Conservation (phyloP, 2,888 invertebrate genomes). For the Mythimna ferrago region DNA sequence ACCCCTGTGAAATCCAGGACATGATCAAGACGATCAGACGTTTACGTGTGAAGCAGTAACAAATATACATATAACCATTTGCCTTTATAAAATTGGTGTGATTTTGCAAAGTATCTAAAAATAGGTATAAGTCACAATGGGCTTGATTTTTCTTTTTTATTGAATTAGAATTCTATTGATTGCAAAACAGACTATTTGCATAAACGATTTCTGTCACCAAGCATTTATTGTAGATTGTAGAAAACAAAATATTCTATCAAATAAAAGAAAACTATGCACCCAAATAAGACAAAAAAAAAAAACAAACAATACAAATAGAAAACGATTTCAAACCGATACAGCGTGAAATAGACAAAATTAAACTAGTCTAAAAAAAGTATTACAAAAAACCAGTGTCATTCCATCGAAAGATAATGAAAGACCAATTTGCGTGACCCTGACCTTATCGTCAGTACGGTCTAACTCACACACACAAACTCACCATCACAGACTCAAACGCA, state of each 20-base stretch:
- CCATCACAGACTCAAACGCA: slow-evolving; percentile 42
- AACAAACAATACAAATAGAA: slow-evolving; percentile 39
- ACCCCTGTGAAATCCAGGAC: no score
- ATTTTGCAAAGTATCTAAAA: not conserved
- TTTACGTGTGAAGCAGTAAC: no score
- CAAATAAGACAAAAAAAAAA: slow-evolving; percentile 8
- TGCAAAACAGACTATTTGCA: slow-evolving; percentile 20
- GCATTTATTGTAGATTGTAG: slow-evolving; percentile 12
- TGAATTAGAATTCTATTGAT: not conserved
- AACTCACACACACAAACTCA: slow-evolving; percentile 41
- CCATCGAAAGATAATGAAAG: slow-evolving; percentile 54
- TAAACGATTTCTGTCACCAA: slow-evolving; percentile 3
- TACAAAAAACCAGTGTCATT: slow-evolving; percentile 48
- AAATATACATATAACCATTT: no score
- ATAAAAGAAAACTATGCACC: slow-evolving; percentile 25
- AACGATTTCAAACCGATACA: slow-evolving; percentile 39
- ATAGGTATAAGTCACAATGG: not conserved
- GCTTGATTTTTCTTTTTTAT: not conserved
- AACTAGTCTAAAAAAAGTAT: slow-evolving; percentile 40
- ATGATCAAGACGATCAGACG: no score
- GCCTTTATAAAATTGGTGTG: not conserved
- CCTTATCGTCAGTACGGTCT: slow-evolving; percentile 65
- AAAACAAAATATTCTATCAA: slow-evolving; percentile 9
- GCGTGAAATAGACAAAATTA: slow-evolving; percentile 45
- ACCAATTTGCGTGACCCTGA: slow-evolving; percentile 67